Evolutionary conservation across 2,888 invertebrate genomes (phyloP), one percentile per base, ranked within the genome.

Genomic region (Pandemis heparana): DNA sequence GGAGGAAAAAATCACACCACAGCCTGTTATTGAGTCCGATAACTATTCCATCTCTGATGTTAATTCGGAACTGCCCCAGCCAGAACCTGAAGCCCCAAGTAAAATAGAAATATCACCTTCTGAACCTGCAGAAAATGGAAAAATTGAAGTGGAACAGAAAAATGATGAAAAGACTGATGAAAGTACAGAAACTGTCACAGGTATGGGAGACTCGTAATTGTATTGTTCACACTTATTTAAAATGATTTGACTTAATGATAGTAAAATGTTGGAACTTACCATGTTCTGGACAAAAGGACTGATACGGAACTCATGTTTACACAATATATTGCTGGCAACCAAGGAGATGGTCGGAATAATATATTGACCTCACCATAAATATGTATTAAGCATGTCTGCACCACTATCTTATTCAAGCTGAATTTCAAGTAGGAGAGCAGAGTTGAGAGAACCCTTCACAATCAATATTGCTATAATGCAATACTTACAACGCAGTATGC

Each of bases 11-110:
- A 65, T 69, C 39, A 75, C 77, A 48, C 77, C 82, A 39, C 85
- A 85, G 79, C 78, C 83, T 75, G 79, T 83, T 74, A 84, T 89
- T 59, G 82, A 92, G 78, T 82, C 88, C 38, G 93, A 92, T 71
- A 89, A 91, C 75, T 92, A 92, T 79, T 90, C 92, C 70, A 92
- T 94, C 79, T 87, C 91, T 78, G 93, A 92, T 87, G 91, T 93
- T 2, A 90, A 90, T 71, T 91, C 92, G 12, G 91, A 91, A 78
- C 77, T 92, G 51, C 85, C 86, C 41, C 85, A 85, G 77, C 85
- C 88, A 16, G 80, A 83, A 68, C 76, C 74, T 61, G 82, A 85
- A 63, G 68, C 75, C 56, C 78, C 79, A 56, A 74, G 78, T 65
- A 76, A 79, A 71, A 66, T 66, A 66, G 77, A 80, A 51, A 76